These are phyloP conservation scores for Dinothrombium tinctorium DNA, from an alignment of 1,140 invertebrate genomes.

Conservation along the genomic window DNA sequence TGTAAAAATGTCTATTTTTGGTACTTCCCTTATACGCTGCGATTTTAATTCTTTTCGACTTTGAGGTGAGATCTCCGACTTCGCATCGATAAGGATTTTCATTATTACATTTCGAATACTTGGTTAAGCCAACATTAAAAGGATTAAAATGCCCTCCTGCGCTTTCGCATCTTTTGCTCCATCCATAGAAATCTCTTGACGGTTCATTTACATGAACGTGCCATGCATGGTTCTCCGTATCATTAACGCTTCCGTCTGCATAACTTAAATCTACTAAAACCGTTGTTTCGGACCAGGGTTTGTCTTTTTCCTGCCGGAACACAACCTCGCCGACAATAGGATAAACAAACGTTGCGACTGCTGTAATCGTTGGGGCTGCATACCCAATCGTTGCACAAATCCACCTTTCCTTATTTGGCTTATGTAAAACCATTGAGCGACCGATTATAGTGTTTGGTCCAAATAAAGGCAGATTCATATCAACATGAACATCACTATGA, in stretches of 20 bases:
- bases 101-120: constrained; percentile 19
- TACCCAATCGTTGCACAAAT: constrained; percentile 28
- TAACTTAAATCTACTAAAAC: constrained; percentile 44
- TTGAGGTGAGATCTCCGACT: constrained; percentile 32
- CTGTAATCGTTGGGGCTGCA: constrained; percentile 18
- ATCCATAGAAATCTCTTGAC: constrained; percentile 72
- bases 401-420: constrained; percentile 23
- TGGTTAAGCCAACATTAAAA: constrained; percentile 30
- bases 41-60: constrained; percentile 22
- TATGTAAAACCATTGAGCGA: constrained; percentile 55
- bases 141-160: constrained; percentile 57
- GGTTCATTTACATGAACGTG: constrained; percentile 32
- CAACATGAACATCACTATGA: constrained; percentile 28
- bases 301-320: constrained; percentile 43
- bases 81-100: constrained; percentile 24
- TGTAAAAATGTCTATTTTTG: constrained; percentile 15
- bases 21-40: constrained; percentile 7
- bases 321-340: constrained; percentile 63
- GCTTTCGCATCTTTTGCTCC: constrained; percentile 43
- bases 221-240: constrained; percentile 40
- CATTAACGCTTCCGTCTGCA: constrained; percentile 36
- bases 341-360: constrained; percentile 34
- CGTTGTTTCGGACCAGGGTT: constrained; percentile 19
- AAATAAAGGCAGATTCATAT: constrained; percentile 60
- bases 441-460: constrained; percentile 54